phyloP scores from a whole-genome alignment of 2,888 invertebrate species.

The Himalopsyche japonica region DNA sequence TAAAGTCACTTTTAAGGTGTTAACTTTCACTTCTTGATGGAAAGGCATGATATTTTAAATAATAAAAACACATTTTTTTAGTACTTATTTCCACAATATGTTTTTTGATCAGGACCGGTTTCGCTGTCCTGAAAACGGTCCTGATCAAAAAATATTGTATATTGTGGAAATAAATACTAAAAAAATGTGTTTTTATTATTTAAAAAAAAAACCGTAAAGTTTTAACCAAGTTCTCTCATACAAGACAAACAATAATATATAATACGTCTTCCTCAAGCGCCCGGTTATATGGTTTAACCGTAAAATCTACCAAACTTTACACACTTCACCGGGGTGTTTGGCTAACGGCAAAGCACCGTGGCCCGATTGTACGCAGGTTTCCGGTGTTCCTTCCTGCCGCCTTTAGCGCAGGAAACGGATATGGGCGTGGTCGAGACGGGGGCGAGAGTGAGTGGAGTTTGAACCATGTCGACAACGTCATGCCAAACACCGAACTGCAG shows the following conservation, averaged over 20 bases:
- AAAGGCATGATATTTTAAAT: no score
- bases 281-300: background rate
- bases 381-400: conserved; percentile 28
- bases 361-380: conserved; percentile 26
- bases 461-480: background rate
- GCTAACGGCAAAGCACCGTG: conserved; percentile 10
- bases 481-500: background rate
- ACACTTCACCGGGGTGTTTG: conserved; percentile 7
- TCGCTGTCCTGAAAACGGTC: no score
- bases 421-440: conserved; percentile 17
- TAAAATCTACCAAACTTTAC: background rate
- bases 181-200: no score
- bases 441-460: conserved; percentile 7
- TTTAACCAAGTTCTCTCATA: no score
- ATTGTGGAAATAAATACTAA: no score
- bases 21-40: no score
- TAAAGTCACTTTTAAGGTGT: no score
- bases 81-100: no score
- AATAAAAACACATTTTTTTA: no score
- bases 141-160: no score
- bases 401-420: conserved; percentile 34
- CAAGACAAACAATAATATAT: background rate
- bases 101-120: no score
- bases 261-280: background rate
- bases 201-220: no score